A percentile compares a stretch with the other conserved stretches of the same genome.
These are phyloP conservation scores for Neopelma chrysocephalum DNA, from an alignment of 2,797 vertebrate species.

Conservation along the genomic window DNA sequence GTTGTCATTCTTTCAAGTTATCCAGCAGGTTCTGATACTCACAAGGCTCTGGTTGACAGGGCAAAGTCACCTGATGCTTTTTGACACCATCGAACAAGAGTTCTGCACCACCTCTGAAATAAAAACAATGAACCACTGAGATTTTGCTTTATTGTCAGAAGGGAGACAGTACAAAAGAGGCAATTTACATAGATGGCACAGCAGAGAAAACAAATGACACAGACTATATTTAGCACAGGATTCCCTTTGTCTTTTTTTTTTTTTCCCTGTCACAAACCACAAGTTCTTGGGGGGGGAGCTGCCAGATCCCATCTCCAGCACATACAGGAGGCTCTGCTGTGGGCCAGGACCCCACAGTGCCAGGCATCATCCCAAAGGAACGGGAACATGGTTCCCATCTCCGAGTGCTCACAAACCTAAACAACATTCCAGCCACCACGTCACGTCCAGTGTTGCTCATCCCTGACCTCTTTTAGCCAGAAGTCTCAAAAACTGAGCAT, in stretches of 20 bases:
- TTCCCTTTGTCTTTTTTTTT: conserved; percentile 27
- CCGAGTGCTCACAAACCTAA: not conserved
- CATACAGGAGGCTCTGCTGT: not conserved
- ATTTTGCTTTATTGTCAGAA: conserved; percentile 33
- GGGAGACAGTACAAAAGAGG: conserved; percentile 35
- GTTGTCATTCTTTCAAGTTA: not conserved
- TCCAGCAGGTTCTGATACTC: conserved; percentile 78
- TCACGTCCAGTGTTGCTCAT: fast-evolving
- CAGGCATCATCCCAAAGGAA: not conserved
- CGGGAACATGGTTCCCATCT: not conserved
- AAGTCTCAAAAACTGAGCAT: not conserved
- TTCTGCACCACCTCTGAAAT: conserved; percentile 91
- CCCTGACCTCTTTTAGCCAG: not conserved
- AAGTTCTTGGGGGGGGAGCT: not conserved
- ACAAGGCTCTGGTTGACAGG: conserved; percentile 88
- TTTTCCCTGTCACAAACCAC: not conserved
- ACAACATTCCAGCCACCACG: not conserved
- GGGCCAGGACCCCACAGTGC: conserved; percentile 9
- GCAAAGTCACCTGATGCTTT: conserved; percentile 89
- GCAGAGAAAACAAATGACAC: conserved; percentile 54
- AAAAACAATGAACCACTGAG: conserved; percentile 58
- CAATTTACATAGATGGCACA: conserved; percentile 22
- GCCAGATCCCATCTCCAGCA: not conserved
- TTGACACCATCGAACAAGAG: conserved; percentile 91
- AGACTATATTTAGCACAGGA: conserved; percentile 43